Evolutionary conservation across 1,140 invertebrate genomes (phyloP), one percentile per base, ranked within the genome.

Genomic region (Ruditapes philippinarum): DNA sequence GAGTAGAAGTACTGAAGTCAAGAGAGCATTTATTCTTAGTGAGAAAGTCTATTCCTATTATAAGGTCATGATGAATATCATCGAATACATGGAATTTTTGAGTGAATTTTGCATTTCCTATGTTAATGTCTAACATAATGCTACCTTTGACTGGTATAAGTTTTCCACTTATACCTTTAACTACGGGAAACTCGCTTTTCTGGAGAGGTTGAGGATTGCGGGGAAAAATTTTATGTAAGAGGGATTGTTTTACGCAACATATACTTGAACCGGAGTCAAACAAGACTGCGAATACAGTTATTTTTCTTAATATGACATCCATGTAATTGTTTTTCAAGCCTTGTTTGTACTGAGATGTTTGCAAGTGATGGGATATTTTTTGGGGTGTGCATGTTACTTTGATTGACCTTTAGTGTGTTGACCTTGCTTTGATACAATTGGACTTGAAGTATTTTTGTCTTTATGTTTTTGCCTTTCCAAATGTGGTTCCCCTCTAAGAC

Each of bases 401-500:
- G n/a, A n/a, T n/a, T n/a, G n/a, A n/a, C n/a, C n/a, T n/a, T n/a
- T n/a, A n/a, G n/a, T n/a, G n/a, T n/a, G n/a, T n/a, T n/a, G n/a
- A n/a, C n/a, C n/a, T n/a, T n/a, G n/a, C n/a, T n/a, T n/a, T n/a
- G n/a, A n/a, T n/a, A n/a, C n/a, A n/a, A n/a, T n/a, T n/a, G n/a
- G n/a, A n/a, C n/a, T n/a, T n/a, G n/a, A n/a, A n/a, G n/a, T n/a
- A n/a, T n/a, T n/a, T n/a, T n/a, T n/a, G n/a, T n/a, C n/a, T n/a
- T n/a, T n/a, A n/a, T n/a, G n/a, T 2, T 70, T 70, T 17, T 2
- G 81, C 81, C 81, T 83, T 49, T 83, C 65, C 45, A 70, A 19
- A 19, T 83, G n/a, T n/a, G 81, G 57, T 70, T 83, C 62, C 81
- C 81, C 54, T n/a, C 81, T 68, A 45, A 0, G 42, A 83, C 81